phyloP scores from a whole-genome alignment of 2,888 invertebrate species.

The Mycalesis mineus region DNA sequence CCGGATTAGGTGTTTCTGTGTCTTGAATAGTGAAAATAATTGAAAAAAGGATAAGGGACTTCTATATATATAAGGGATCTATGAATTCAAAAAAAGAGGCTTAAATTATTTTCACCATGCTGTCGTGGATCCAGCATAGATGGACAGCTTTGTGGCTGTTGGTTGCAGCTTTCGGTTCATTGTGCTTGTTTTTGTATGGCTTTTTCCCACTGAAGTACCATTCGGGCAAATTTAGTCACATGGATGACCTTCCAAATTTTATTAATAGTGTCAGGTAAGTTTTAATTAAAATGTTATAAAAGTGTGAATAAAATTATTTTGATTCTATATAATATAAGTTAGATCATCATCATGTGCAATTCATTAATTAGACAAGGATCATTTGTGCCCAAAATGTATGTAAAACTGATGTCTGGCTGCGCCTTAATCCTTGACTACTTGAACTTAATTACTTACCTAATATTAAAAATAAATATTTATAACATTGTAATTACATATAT shows the following conservation, averaged over 20 bases:
- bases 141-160: constrained; percentile 68
- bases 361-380: no score
- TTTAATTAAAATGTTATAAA: no score
- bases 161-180: constrained; percentile 52
- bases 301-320: no score
- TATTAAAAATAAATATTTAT: no score
- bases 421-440: no score
- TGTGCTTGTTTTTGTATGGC: constrained; percentile 77
- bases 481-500: no score
- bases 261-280: constrained; percentile 73
- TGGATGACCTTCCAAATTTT: constrained; percentile 74
- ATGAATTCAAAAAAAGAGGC: no score
- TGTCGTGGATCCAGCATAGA: constrained; percentile 61
- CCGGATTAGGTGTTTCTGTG: background rate
- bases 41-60: background rate
- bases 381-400: no score
- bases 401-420: no score
- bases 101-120: constrained; percentile 45
- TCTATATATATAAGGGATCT: background rate
- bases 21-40: background rate
- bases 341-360: no score
- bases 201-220: constrained; percentile 80
- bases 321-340: no score
- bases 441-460: no score
- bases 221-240: constrained; percentile 66